These are phyloP conservation scores for Todiramphus saurophagus DNA, from an alignment of 2,113 vertebrate genomes.

Conservation along the genomic window DNA sequence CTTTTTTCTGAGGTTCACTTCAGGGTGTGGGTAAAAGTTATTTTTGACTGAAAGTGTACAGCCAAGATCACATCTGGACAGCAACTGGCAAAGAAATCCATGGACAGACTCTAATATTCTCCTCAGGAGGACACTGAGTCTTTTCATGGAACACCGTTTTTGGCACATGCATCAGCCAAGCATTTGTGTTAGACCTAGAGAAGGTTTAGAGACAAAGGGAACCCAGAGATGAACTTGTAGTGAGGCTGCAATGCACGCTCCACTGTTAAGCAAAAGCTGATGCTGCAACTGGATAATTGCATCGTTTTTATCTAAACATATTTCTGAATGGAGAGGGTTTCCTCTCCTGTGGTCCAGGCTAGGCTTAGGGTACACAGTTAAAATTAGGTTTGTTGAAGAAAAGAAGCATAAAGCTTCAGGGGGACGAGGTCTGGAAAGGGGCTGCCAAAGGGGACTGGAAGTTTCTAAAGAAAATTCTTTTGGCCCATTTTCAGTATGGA, in stretches of 20 bases:
- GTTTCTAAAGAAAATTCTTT: not conserved
- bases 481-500: not conserved
- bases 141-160: not conserved
- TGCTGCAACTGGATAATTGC: not conserved
- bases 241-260: not conserved
- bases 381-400: not conserved
- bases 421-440: not conserved
- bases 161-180: not conserved
- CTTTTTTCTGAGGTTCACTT: not conserved
- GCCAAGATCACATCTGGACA: not conserved
- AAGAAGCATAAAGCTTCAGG: not conserved
- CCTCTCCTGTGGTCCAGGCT: not conserved
- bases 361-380: not conserved
- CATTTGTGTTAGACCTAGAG: not conserved
- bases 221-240: not conserved
- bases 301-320: not conserved
- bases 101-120: not conserved
- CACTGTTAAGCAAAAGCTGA: not conserved
- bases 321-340: not conserved
- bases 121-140: not conserved
- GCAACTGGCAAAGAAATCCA: not conserved
- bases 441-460: not conserved
- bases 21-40: not conserved
- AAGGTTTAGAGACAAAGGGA: not conserved
- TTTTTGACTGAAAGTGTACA: constrained; percentile 6